Conservation (phyloP, 2,113 vertebrate species). For the Heteronetta atricapilla region DNA sequence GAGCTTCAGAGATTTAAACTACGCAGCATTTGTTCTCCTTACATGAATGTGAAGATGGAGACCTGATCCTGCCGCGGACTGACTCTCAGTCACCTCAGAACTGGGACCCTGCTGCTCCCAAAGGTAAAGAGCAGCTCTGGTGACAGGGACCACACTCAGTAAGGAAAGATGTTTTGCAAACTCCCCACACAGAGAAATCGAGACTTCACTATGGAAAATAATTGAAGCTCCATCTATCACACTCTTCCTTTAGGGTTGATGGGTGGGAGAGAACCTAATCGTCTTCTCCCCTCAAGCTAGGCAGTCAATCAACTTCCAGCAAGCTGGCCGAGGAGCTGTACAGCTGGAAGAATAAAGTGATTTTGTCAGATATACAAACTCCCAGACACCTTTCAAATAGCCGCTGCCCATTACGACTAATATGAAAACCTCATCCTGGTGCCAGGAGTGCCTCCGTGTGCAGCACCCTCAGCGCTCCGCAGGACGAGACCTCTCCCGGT, state of each 20-base stretch:
- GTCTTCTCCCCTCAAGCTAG: neutral
- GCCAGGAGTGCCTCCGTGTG: rapidly evolving
- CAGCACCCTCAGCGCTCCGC: rapidly evolving
- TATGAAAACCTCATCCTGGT: neutral
- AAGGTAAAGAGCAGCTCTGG: neutral
- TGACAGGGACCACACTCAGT: neutral
- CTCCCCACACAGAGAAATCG: neutral
- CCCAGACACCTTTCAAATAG: neutral
- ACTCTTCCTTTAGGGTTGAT: neutral
- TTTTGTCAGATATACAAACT: neutral
- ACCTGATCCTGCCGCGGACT: neutral
- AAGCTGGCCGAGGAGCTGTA: neutral
- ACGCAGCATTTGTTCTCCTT: neutral
- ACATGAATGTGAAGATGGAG: neutral
- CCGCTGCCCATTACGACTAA: neutral
- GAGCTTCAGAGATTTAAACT: neutral
- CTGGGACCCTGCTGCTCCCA: neutral
- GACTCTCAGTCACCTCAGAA: neutral
- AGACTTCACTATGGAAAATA: neutral
- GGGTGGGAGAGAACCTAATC: neutral
- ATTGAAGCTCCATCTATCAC: neutral
- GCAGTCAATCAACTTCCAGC: neutral
- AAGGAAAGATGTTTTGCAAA: neutral
- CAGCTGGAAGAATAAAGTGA: neutral
- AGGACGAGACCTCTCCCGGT: rapidly evolving